Evolutionary conservation across 2,888 invertebrate species (phyloP), one percentile per base, ranked within the genome.

Genomic region (Steromphala cineraria): DNA sequence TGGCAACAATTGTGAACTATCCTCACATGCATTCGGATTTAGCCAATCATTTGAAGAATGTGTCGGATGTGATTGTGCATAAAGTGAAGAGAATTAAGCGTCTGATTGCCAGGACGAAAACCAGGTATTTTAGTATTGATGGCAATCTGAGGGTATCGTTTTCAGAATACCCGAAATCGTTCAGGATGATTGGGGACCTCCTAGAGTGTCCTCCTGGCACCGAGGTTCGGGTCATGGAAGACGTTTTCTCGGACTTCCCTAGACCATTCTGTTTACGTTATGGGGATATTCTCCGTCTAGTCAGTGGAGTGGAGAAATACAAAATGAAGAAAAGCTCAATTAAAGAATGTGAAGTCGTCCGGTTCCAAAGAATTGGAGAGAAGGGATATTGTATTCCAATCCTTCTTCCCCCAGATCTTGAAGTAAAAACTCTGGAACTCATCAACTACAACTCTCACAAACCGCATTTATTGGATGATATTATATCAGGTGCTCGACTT

Each of bases 241-340:
- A 90, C 40, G 84, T 90, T 19, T 88, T 88, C n/a, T 87, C 88
- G 1, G 89, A 90, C 78, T 90, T 87, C 74, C 90, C 90, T 2
- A 84, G 87, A 40, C 88, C 87, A 17, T 89, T 89, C 80, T 89
- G 87, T 52, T 81, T 90, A 55, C 82, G 84, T 67, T 84, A 86
- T 24, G 90, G 90, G 0, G 89, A 89, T 82, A 79, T 88, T 17
- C 56, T 90, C 4, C 81, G 83, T 62, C 86, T 90, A 21, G 88
- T 86, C 74, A 83, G 87, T 52, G 84, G 88, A 53, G 75, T 82
- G n/a, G 77, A 85, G 13, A 85, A 84, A 76, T 80, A 84, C 52
- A 84, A 87, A 67, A 89, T 87, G 82, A 80, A 87, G n/a, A 88
- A 87, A 83, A 82, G 75, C 28, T 13, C 74, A 15, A 15, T 53